Percentiles rank a stretch among this genome's conserved stretches.
phyloP scores from a whole-genome alignment of 2,888 invertebrate genomes.

The Lasioglossum vierecki region DNA sequence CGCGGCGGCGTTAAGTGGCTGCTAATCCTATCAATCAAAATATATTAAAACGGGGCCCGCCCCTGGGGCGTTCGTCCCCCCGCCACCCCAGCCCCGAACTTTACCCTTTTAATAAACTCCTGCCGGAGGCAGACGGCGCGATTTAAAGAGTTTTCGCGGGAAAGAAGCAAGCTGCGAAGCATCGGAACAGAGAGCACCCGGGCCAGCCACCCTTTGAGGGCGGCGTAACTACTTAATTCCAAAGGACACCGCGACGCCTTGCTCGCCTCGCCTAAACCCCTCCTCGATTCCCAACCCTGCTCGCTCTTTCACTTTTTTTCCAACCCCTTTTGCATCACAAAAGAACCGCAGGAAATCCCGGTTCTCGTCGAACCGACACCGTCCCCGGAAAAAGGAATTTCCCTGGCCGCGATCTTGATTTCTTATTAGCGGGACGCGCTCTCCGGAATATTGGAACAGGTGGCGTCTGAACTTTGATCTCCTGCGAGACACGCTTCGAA shows the following conservation, averaged over 20 bases:
- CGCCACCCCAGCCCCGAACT: conserved; percentile 53
- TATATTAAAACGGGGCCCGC: conserved; percentile 75
- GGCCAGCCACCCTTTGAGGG: conserved; percentile 70
- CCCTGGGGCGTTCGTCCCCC: conserved; percentile 37
- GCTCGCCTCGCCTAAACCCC: conserved; percentile 52
- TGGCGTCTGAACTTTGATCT: background rate
- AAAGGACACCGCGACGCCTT: conserved; percentile 73
- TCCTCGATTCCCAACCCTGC: conserved; percentile 22
- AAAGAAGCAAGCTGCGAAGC: conserved; percentile 71
- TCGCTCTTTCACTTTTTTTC: conserved; percentile 29
- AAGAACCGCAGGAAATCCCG: conserved; percentile 79
- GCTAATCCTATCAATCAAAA: conserved; percentile 81
- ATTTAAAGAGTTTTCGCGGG: conserved; percentile 78
- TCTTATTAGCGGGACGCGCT: conserved; percentile 47
- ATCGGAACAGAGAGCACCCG: conserved; percentile 49
- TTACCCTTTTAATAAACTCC: conserved; percentile 81
- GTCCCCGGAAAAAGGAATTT: conserved; percentile 40
- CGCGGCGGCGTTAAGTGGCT: conserved; percentile 46
- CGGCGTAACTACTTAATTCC: conserved; percentile 80
- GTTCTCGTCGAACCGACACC: conserved; percentile 69
- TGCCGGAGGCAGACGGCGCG: conserved; percentile 65
- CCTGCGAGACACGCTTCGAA: background rate
- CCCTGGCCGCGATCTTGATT: conserved; percentile 39
- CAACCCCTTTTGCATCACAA: conserved; percentile 78
- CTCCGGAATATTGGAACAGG: background rate